Conservation (phyloP, 2,113 vertebrate species). For the Pseudorectes ferrugineus region DNA sequence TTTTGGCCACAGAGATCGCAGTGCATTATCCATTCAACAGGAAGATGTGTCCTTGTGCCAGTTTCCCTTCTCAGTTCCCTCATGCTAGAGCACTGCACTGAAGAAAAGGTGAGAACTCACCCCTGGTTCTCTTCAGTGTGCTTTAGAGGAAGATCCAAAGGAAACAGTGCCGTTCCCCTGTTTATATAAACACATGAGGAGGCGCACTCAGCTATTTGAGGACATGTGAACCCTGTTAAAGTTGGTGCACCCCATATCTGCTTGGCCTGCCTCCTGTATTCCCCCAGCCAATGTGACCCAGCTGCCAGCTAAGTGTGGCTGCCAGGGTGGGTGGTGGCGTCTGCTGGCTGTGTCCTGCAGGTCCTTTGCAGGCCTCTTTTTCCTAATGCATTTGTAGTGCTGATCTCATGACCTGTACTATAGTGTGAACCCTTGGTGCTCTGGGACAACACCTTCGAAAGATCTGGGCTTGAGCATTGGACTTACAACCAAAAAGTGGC, state of each 20-base stretch:
- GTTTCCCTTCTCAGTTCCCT: background rate
- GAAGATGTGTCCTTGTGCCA: background rate
- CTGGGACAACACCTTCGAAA: background rate
- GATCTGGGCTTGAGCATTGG: background rate
- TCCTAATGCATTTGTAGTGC: background rate
- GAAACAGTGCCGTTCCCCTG: fast-evolving
- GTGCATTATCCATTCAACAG: background rate
- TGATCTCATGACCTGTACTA: background rate
- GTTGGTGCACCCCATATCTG: background rate
- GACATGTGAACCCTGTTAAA: background rate
- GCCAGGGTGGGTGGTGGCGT: background rate
- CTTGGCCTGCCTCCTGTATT: background rate
- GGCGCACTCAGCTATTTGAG: background rate
- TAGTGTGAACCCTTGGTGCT: background rate
- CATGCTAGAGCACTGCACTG: background rate
- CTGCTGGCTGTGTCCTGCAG: background rate
- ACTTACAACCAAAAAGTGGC: background rate
- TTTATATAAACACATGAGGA: background rate
- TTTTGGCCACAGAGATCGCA: background rate
- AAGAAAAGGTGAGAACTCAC: background rate
- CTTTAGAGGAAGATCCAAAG: background rate
- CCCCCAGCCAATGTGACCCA: background rate
- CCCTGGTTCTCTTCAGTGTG: background rate
- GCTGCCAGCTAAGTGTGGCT: background rate
- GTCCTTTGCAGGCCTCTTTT: background rate